A percentile compares a stretch with the other conserved stretches of the same genome.
Evolutionary conservation across 1,140 invertebrate species (phyloP).

Genomic region (Trinorchestia longiramus): DNA sequence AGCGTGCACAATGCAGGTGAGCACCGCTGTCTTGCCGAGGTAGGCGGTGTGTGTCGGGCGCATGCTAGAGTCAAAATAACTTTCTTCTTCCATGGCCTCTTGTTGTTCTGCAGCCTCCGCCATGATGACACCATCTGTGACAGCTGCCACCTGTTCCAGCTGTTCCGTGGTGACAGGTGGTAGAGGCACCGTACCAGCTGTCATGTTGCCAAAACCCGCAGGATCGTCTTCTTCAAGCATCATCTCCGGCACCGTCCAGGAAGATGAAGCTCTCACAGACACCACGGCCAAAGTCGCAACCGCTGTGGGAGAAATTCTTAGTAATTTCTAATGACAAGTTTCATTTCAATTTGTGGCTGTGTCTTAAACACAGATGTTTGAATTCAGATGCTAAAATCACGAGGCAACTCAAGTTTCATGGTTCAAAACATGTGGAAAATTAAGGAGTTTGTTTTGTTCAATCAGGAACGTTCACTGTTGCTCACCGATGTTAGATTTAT

Average conservation of each 20-base stretch:
- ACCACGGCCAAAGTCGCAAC: background rate
- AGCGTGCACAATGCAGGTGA: conserved; percentile 65
- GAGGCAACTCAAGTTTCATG: background rate
- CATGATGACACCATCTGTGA: conserved; percentile 5
- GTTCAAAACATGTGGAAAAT: background rate
- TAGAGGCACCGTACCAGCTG: conserved; percentile 32
- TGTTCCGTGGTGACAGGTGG: conserved; percentile 55
- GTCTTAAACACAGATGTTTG: background rate
- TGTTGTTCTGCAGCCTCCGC: background rate
- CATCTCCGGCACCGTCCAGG: conserved; percentile 56
- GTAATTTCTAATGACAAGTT: background rate
- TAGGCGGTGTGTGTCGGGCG: conserved; percentile 62
- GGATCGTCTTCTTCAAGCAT: conserved; percentile 47
- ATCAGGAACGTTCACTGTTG: no score
- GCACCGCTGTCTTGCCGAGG: conserved; percentile 63
- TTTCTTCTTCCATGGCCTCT: conserved; percentile 58
- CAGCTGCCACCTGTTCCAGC: conserved; percentile 53
- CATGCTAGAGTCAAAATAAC: conserved; percentile 64
- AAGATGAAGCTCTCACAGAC: background rate
- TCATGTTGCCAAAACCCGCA: conserved; percentile 15
- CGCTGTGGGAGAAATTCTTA: background rate
- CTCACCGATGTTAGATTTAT: no score
- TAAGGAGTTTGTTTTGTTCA: background rate
- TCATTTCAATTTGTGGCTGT: background rate
- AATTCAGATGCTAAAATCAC: background rate